These are phyloP conservation scores for Arbacia lixula DNA, from an alignment of 53 echinoderm and acorn worm genomes.

Conservation along the genomic window DNA sequence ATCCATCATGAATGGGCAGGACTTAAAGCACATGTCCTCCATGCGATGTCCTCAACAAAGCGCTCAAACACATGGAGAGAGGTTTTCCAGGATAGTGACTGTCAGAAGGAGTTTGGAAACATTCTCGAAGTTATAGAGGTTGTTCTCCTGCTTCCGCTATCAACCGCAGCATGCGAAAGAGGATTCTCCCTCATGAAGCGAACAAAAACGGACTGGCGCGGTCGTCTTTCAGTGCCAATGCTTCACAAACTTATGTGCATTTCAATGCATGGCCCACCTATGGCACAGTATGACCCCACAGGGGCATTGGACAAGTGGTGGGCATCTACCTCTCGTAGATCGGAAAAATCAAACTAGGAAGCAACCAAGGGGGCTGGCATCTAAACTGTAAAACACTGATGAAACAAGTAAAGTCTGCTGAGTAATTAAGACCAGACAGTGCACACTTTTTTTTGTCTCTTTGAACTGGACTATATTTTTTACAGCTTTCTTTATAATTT, in stretches of 20 bases:
- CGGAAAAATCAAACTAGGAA: no score
- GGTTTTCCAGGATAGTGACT: not conserved
- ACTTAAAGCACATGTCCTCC: not conserved
- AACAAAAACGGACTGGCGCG: slow-evolving; percentile 16
- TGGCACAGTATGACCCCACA: not conserved
- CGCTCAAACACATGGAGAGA: not conserved
- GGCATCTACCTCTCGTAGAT: not conserved
- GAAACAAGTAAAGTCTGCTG: no score
- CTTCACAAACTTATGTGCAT: slow-evolving; percentile 3
- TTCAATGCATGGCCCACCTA: not conserved
- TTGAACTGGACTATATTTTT: no score
- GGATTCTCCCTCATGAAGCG: slow-evolving; percentile 16
- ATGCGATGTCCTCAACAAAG: not conserved
- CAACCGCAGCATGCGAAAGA: slow-evolving; percentile 34
- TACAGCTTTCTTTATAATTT: no score
- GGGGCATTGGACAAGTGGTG: slow-evolving; percentile 11
- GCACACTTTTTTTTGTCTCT: no score
- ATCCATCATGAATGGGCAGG: not conserved
- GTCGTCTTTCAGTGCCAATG: not conserved
- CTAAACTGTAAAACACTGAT: no score
- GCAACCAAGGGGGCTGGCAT: no score
- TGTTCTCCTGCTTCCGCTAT: not conserved
- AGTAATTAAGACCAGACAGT: no score
- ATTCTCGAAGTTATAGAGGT: not conserved
- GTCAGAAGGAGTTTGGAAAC: not conserved